Evolutionary conservation across 2,113 vertebrate species (phyloP), one percentile per base, ranked within the genome.

Genomic region (Ammodytes dubius): DNA sequence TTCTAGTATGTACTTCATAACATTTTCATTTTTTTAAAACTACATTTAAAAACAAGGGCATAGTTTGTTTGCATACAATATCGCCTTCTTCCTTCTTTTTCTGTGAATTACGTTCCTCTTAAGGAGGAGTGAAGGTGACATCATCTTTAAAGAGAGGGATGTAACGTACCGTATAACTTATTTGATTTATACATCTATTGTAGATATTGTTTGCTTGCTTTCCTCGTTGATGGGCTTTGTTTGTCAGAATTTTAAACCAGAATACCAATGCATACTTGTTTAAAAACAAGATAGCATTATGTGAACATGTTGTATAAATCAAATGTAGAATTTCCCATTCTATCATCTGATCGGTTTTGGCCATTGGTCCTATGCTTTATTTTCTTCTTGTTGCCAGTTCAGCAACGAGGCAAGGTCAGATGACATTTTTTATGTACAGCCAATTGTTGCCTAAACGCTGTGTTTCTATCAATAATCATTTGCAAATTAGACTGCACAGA

Each of bases 1-100:
- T 4, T 46, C 3, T 37, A 58, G 73, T 81, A 50, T 73, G 73
- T 64, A 46, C 77, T 69, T 43, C 61, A 72, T 43, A 40, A 65
- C 40, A 59, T 9, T 46, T 35, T 11, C 11, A 27, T 3, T 39
- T 53, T 40, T 46, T 53, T 15, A 5, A 6, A 60, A 49, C 17
- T 42, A 27, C 27, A 27, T 27, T 27, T 27, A 27, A 27, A 27
- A 27, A 27, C 27, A 27, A 27, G 1, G 27, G 27, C 27, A 27
- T 27, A 27, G 27, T 27, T 27, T 27, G 27, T 27, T 27, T 27
- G 27, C 27, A 6, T 40, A n/a, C 39, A 52, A 43, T 47, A n/a
- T 43, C 9, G 19, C 56, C 14, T n/a, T 19, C 1, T 11, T 42
- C 58, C 15, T 63, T 65, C 43, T 47, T 9, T 27, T 19, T 56